phyloP scores from a whole-genome alignment of 2,797 vertebrate species.

The Falco columbarius region DNA sequence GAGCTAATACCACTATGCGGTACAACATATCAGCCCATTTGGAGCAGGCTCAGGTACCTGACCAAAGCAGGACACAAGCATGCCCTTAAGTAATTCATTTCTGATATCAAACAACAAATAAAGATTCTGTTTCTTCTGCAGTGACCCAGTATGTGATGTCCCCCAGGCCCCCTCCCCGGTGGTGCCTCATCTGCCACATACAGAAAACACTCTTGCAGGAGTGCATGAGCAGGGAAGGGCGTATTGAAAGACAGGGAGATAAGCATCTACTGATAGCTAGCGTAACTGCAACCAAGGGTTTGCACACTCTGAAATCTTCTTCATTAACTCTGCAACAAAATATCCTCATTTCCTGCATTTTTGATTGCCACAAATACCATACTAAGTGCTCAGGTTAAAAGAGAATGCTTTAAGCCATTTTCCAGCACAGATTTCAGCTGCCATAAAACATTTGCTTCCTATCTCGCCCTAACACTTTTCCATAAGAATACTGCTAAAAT shows the following conservation, averaged over 20 bases:
- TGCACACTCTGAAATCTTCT: conserved; percentile 14
- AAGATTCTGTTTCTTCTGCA: background rate
- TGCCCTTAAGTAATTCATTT: conserved; percentile 28
- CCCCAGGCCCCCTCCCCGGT: background rate
- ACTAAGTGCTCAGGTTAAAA: conserved; percentile 37
- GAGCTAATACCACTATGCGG: conserved; percentile 42
- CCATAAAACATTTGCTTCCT: background rate
- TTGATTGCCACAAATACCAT: conserved; percentile 7
- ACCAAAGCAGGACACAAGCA: conserved; percentile 19
- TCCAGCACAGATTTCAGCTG: background rate
- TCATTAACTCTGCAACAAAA: conserved; percentile 39
- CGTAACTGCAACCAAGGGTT: background rate
- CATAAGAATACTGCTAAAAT: conserved; percentile 38
- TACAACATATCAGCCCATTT: conserved; percentile 27
- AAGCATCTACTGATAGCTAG: background rate
- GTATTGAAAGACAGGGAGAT: background rate
- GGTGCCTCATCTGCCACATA: background rate
- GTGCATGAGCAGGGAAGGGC: background rate
- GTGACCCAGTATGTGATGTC: background rate
- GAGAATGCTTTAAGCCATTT: conserved; percentile 19
- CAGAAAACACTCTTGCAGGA: background rate
- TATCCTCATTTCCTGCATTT: background rate
- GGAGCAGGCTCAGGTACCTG: background rate
- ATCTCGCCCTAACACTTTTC: conserved; percentile 34
- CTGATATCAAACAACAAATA: conserved; percentile 23